Conservation (phyloP, 2,888 invertebrate species). For the Priocnemis perturbator region DNA sequence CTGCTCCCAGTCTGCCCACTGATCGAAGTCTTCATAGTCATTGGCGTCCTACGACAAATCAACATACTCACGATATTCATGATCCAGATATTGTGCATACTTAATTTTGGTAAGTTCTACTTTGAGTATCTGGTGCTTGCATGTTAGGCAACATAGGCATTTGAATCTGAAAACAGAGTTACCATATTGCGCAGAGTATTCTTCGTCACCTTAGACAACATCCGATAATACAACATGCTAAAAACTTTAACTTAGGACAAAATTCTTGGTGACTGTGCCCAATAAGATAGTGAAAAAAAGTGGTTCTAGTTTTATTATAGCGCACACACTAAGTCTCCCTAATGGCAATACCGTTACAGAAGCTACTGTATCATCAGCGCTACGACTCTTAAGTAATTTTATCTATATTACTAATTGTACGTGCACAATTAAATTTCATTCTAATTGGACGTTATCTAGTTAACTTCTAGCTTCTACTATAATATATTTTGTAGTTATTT, state of each 20-base stretch:
- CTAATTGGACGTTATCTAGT: too few relatives aligned
- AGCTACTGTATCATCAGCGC: too few relatives aligned
- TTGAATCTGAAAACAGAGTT: slow-evolving; percentile 69
- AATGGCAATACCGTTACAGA: too few relatives aligned
- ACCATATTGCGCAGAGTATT: slow-evolving; percentile 19
- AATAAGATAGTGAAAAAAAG: too few relatives aligned
- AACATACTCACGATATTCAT: slow-evolving; percentile 37
- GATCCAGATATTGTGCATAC: slow-evolving; percentile 31
- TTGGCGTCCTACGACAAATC: slow-evolving; percentile 57
- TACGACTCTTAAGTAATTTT: too few relatives aligned
- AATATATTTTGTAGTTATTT: too few relatives aligned
- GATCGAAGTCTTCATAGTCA: slow-evolving; percentile 48
- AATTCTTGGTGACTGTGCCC: too few relatives aligned
- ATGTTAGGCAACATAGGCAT: slow-evolving; percentile 63
- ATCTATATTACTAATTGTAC: too few relatives aligned
- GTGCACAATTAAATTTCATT: too few relatives aligned
- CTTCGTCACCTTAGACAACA: not conserved
- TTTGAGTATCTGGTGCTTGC: slow-evolving; percentile 52
- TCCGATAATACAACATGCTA: not conserved
- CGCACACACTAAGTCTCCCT: too few relatives aligned
- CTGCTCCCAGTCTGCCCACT: slow-evolving; percentile 61
- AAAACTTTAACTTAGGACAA: not conserved
- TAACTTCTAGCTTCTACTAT: too few relatives aligned
- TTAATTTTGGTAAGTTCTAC: slow-evolving; percentile 46
- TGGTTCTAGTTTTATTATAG: too few relatives aligned